Evolutionary conservation across 2,797 vertebrate genomes (phyloP).

Genomic region (Rhyacichthys aspro): DNA sequence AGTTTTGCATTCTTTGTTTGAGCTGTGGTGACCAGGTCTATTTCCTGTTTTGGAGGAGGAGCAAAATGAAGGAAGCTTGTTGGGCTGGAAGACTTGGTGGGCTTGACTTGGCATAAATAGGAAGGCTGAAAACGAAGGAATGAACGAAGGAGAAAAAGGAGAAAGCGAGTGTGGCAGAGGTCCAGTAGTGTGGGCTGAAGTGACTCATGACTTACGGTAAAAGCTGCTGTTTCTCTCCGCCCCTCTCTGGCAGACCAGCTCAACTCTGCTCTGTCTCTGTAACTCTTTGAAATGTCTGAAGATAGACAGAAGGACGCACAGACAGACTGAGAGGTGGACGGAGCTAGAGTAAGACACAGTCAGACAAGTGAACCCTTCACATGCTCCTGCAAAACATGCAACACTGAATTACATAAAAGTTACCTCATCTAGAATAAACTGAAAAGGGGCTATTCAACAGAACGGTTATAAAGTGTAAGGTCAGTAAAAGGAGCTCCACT

Average conservation of each 20-base stretch:
- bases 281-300: conserved; percentile 48
- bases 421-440: too few relatives aligned
- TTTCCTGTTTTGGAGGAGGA: conserved; percentile 65
- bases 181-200: conserved; percentile 77
- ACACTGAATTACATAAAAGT: too few relatives aligned
- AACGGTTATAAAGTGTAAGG: too few relatives aligned
- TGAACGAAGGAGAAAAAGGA: conserved; percentile 42
- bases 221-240: conserved; percentile 74
- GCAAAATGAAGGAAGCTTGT: conserved; percentile 40
- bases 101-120: conserved; percentile 64
- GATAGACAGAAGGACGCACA: conserved; percentile 26
- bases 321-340: not conserved
- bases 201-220: conserved; percentile 84
- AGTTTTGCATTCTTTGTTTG: not conserved
- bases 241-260: conserved; percentile 67
- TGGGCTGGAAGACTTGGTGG: conserved; percentile 53
- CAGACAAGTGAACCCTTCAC: too few relatives aligned
- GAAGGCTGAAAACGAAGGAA: conserved; percentile 52
- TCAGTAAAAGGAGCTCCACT: too few relatives aligned
- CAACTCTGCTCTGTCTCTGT: conserved; percentile 54
- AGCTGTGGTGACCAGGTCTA: conserved; percentile 34
- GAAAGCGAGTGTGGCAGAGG: conserved; percentile 68
- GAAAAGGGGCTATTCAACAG: too few relatives aligned
- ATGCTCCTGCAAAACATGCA: too few relatives aligned
- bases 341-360: too few relatives aligned